Conservation (phyloP, 2,888 invertebrate species). For the Cybosia mesomella region DNA sequence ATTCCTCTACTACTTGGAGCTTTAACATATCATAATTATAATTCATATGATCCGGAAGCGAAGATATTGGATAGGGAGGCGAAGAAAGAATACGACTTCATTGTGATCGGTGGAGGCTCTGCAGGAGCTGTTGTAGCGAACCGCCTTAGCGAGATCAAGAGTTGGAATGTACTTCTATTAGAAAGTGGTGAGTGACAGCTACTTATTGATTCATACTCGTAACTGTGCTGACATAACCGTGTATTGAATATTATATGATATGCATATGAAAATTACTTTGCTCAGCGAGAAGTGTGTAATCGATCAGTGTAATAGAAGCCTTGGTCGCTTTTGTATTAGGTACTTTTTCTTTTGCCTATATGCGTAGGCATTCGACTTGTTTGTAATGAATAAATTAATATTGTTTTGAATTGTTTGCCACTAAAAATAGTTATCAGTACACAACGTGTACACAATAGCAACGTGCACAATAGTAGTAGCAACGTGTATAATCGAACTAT, state of each 20-base stretch:
- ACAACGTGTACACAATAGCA: background rate
- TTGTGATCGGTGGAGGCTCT: slow-evolving; percentile 95
- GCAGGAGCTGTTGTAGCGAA: slow-evolving; percentile 96
- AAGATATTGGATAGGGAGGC: slow-evolving; percentile 90
- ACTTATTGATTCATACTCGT: slow-evolving; percentile 12
- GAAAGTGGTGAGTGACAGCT: slow-evolving; percentile 88
- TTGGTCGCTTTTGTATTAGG: background rate
- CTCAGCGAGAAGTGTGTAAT: slow-evolving; percentile 14
- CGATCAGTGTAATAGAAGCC: slow-evolving; percentile 14
- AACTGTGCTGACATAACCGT: slow-evolving; percentile 15
- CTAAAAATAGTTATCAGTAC: background rate
- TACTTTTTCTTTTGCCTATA: background rate
- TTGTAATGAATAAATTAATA: background rate
- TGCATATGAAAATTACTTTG: slow-evolving; percentile 18
- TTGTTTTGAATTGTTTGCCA: background rate
- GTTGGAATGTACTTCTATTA: slow-evolving; percentile 92
- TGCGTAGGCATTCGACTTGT: background rate
- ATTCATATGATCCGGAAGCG: slow-evolving; percentile 93
- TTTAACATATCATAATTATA: slow-evolving; percentile 93
- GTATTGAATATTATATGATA: slow-evolving; percentile 20
- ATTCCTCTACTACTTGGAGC: slow-evolving; percentile 94
- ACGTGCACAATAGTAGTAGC: background rate
- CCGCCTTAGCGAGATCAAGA: slow-evolving; percentile 91
- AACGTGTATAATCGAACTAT: background rate
- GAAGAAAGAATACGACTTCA: slow-evolving; percentile 93